Conservation (phyloP, 2,797 vertebrate genomes). For the Pseudochirops corinnae region DNA sequence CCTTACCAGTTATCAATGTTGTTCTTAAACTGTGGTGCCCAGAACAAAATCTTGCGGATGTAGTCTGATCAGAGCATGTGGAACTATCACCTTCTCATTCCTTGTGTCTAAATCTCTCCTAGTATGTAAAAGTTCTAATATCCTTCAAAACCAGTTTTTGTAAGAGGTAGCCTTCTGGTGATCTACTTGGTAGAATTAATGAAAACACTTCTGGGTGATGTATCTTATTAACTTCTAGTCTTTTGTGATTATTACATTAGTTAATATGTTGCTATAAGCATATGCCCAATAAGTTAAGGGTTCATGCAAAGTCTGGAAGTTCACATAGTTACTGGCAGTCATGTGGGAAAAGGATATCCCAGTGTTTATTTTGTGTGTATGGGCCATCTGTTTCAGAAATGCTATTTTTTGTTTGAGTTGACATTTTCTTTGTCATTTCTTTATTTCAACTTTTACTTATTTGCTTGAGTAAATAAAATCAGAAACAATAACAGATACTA, state of each 20-base stretch:
- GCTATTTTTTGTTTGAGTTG: neutral
- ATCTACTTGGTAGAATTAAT: neutral
- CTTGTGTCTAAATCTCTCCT: neutral
- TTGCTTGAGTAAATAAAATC: slow-evolving; percentile 10
- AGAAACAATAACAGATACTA: slow-evolving; percentile 17
- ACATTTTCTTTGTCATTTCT: neutral
- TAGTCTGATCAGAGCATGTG: neutral
- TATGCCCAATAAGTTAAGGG: neutral
- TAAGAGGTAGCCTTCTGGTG: neutral
- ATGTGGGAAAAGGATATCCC: neutral
- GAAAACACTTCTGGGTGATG: neutral
- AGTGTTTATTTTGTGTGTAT: neutral
- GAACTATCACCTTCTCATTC: neutral
- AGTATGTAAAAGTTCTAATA: neutral
- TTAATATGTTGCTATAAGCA: neutral
- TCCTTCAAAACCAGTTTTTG: neutral
- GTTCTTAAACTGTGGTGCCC: neutral
- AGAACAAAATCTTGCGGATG: neutral
- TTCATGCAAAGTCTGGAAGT: neutral
- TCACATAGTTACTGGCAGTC: neutral
- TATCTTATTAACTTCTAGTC: neutral
- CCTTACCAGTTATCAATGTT: neutral
- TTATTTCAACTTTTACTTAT: neutral
- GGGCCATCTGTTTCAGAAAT: neutral
- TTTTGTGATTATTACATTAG: neutral